Evolutionary conservation across 2,888 invertebrate genomes (phyloP), one percentile per base, ranked within the genome.

Genomic region (Sarcophaga rosellei): DNA sequence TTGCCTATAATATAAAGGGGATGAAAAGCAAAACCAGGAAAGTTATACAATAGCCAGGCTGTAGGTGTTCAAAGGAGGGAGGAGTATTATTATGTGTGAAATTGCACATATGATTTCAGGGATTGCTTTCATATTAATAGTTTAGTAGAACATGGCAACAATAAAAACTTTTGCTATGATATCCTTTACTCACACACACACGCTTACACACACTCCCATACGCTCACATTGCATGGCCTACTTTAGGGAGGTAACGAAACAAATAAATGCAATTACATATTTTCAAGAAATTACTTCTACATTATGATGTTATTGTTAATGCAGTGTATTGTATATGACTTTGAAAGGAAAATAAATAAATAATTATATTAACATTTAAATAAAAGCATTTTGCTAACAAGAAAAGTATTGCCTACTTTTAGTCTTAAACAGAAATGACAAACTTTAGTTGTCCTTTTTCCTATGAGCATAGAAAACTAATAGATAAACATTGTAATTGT

Each of bases 41-140:
- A 35, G 35, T 35, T 35, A 35, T 35, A 35, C 6, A 35, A 35
- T 1, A 35, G 10, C 35, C 35, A 35, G 35, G 35, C 35, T 35
- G 35, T 35, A 35, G 35, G 35, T 35, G 35, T 35, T 35, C 35
- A 35, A 35, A 10, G 35, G 35, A 35, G 8, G 8, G 8, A 1
- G 35, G 8, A 2, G 3, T 35, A 35, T 35, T 62, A 44, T 74
- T 72, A 23, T 65, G 45, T 59, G 47, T 61, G 57, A 35, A 47
- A 65, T 35, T 73, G 21, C 68, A 68, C 66, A 66, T 62, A 62
- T 81, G 74, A 47, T 35, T 75, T 68, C 68, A 62, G 66, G 53
- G 44, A 25, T 57, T 35, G 8, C 35, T 35, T 35, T 35, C n/a
- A 35, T 21, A 57, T 65, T 57, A 20, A 68, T 74, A 20, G 74